phyloP scores from a whole-genome alignment of 1,140 invertebrate genomes.

The Euwallacea similis region DNA sequence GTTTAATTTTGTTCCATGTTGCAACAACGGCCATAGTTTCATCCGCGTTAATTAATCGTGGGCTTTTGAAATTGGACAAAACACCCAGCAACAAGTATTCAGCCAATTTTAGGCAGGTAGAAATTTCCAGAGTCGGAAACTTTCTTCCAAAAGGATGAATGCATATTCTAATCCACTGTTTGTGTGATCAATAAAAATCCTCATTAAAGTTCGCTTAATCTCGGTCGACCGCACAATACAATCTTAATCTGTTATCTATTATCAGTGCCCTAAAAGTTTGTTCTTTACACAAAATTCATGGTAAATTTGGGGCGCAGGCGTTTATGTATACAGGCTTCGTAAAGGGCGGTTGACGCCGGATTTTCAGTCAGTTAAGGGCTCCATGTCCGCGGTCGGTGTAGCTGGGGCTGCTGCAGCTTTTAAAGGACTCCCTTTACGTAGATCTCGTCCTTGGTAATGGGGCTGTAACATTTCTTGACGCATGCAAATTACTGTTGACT shows the following conservation, averaged over 20 bases:
- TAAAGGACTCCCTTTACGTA: no score
- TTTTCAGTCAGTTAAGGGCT: conserved; percentile 30
- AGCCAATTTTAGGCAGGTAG: no score
- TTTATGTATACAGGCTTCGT: conserved; percentile 25
- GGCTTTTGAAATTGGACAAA: neutral
- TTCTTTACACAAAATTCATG: conserved; percentile 39
- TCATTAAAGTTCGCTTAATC: conserved; percentile 1
- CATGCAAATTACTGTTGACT: no score
- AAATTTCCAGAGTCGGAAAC: no score
- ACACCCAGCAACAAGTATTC: neutral
- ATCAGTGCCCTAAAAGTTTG: conserved; percentile 35
- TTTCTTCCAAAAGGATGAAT: no score
- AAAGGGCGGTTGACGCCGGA: conserved; percentile 36
- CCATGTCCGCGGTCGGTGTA: conserved; percentile 4
- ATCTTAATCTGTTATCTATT: conserved; percentile 41
- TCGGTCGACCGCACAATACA: conserved; percentile 25
- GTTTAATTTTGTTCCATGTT: conserved; percentile 14
- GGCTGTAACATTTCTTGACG: no score
- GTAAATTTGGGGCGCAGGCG: conserved; percentile 35
- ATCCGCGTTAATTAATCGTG: neutral
- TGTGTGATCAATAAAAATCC: neutral
- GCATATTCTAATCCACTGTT: neutral
- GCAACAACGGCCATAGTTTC: conserved; percentile 9
- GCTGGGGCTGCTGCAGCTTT: conserved; percentile 4
- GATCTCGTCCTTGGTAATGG: no score